Conservation (phyloP, 92 coral and sea anemone species). For the Phenganax stokvisi region DNA sequence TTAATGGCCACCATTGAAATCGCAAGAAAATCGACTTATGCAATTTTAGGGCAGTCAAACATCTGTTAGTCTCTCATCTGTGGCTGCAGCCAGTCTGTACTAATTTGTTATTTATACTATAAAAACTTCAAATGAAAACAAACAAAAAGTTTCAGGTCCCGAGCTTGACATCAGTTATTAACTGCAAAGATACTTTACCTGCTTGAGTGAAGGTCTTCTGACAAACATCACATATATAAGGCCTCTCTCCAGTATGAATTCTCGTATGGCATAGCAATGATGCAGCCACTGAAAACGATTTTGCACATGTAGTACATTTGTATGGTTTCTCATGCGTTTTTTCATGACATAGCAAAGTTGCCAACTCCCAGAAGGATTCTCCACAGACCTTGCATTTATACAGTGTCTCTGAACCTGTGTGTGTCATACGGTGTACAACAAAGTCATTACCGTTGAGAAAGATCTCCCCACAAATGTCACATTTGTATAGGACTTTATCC, state of each 20-base stretch:
- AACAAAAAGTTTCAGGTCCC: too few species aligned
- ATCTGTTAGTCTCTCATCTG: too few species aligned
- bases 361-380: neutral
- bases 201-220: neutral
- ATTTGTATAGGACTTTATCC: neutral
- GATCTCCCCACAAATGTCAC: neutral
- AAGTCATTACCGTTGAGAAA: neutral
- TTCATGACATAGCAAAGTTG: neutral
- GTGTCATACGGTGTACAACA: neutral
- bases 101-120: too few species aligned
- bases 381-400: slow-evolving; percentile 3
- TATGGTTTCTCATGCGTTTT: neutral
- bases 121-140: too few species aligned
- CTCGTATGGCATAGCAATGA: neutral
- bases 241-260: neutral
- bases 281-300: neutral
- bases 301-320: neutral
- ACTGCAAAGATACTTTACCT: neutral
- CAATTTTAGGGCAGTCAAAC: too few species aligned
- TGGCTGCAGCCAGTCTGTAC: too few species aligned
- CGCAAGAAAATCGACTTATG: too few species aligned
- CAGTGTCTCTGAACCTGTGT: neutral
- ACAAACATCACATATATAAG: neutral
- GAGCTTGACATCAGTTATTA: too few species aligned
- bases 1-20: too few species aligned